Percentiles rank a stretch among this genome's conserved stretches.
Conservation (phyloP, 2,888 invertebrate genomes). For the Drosophila affinis region DNA sequence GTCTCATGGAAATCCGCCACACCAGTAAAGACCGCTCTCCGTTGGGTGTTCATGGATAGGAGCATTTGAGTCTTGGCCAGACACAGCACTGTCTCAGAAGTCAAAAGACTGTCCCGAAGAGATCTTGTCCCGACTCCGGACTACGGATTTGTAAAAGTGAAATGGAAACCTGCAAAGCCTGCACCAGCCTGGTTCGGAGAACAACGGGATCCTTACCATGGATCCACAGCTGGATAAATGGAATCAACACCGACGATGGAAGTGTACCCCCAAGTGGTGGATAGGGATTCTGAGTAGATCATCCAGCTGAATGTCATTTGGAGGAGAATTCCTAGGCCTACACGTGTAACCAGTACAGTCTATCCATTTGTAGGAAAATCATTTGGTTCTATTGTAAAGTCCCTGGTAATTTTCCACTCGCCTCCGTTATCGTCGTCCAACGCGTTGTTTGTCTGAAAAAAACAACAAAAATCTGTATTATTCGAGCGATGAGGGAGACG, state of each 20-base stretch:
- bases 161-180: not conserved
- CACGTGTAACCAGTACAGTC: slow-evolving; percentile 5
- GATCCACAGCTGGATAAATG: not conserved
- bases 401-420: slow-evolving; percentile 48
- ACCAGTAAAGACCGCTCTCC: slow-evolving; percentile 13
- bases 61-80: not conserved
- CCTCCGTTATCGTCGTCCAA: slow-evolving; percentile 20
- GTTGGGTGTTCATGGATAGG: slow-evolving; percentile 1
- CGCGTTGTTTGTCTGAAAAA: slow-evolving; percentile 15
- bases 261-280: not conserved
- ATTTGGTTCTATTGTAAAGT: slow-evolving; percentile 1
- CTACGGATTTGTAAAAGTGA: not conserved
- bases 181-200: not conserved
- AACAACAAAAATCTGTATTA: not conserved
- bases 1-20: slow-evolving; percentile 22
- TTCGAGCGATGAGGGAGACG: not conserved
- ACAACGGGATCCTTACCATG: not conserved
- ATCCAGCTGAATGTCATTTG: not conserved
- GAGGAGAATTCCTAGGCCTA: not conserved
- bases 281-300: no score
- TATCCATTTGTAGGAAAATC: not conserved
- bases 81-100: slow-evolving; percentile 11
- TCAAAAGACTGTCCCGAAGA: not conserved
- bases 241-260: not conserved
- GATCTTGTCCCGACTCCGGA: no score